Percentiles rank a stretch among this genome's conserved stretches.
phyloP scores from a whole-genome alignment of 2,797 vertebrate genomes.

The Apogon talboti region DNA sequence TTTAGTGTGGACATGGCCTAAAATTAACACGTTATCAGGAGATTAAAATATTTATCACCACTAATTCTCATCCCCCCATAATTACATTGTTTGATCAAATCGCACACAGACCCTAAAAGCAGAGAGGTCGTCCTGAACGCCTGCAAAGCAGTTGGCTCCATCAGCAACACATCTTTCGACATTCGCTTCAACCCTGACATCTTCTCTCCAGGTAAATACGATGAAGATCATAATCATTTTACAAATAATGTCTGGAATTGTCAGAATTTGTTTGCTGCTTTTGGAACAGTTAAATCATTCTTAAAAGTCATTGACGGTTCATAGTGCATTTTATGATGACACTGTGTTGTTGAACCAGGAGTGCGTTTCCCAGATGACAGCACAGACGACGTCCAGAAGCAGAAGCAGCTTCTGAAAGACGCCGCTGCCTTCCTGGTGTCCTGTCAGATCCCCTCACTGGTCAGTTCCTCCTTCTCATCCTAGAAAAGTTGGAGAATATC shows the following conservation, averaged over 20 bases:
- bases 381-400: conserved; percentile 90
- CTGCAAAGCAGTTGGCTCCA: conserved; percentile 95
- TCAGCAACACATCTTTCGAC: conserved; percentile 94
- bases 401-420: conserved; percentile 97
- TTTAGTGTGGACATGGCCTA: conserved; percentile 23
- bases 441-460: conserved; percentile 96
- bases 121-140: conserved; percentile 95
- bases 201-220: conserved; percentile 92
- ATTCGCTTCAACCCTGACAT: conserved; percentile 99
- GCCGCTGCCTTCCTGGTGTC: conserved; percentile 93
- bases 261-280: no score
- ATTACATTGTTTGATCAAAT: conserved; percentile 2
- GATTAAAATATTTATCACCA: not conserved
- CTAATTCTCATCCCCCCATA: conserved; percentile 4
- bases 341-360: conserved; percentile 77
- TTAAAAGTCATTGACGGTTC: no score
- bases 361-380: conserved; percentile 93
- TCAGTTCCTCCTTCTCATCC: conserved; percentile 64
- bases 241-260: not conserved
- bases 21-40: not conserved
- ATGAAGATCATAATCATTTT: not conserved
- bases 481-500: not conserved
- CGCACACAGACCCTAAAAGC: conserved; percentile 90
- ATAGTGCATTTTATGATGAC: not conserved
- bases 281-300: no score